Evolutionary conservation across 2,888 invertebrate species (phyloP).

Genomic region (Acronicta alni): DNA sequence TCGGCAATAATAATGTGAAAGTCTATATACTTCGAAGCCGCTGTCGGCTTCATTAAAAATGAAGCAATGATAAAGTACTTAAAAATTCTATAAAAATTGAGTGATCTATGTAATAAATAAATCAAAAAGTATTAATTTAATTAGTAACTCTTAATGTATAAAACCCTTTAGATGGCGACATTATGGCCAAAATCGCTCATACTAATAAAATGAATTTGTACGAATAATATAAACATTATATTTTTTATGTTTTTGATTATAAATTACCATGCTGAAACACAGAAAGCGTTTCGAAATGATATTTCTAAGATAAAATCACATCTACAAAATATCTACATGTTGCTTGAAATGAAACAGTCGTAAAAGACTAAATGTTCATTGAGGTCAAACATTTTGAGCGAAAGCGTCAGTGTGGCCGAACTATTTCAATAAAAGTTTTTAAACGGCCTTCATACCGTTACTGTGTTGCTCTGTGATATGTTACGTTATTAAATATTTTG

Average conservation of each 20-base stretch:
- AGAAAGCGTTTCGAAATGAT: conserved; percentile 12
- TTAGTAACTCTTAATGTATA: not conserved
- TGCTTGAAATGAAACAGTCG: conserved; percentile 62
- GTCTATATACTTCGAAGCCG: too few relatives aligned
- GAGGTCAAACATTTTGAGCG: conserved; percentile 63
- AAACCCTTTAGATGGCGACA: not conserved
- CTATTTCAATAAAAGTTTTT: conserved; percentile 82
- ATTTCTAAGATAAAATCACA: conserved; percentile 41
- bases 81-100: not conserved
- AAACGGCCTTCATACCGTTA: conserved; percentile 66
- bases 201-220: too few relatives aligned
- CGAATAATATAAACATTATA: conserved; percentile 5
- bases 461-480: conserved; percentile 18
- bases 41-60: conserved; percentile 2
- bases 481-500: conserved; percentile 41
- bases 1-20: conserved; percentile 14
- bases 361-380: conserved; percentile 70
- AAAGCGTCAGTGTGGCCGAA: conserved; percentile 63
- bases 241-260: conserved; percentile 1
- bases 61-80: not conserved
- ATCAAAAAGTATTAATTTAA: not conserved
- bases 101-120: too few relatives aligned
- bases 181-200: not conserved
- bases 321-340: conserved; percentile 24
- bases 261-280: conserved; percentile 15